Conservation (phyloP, 1,140 invertebrate genomes). For the Penaeus indicus region DNA sequence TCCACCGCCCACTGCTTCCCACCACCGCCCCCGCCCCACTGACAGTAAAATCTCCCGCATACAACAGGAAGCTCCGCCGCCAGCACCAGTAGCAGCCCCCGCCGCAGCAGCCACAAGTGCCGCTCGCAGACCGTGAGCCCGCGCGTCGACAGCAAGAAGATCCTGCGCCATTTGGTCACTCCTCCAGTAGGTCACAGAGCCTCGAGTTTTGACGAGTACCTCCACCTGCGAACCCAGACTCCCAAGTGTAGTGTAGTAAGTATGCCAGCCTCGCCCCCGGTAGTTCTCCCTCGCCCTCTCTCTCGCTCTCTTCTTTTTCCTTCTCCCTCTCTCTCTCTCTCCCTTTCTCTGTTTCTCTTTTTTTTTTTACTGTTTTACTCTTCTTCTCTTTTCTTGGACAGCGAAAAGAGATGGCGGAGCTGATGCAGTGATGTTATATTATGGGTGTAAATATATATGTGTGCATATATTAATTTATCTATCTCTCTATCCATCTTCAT, state of each 20-base stretch:
- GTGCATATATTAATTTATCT: no score
- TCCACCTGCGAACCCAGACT: conserved; percentile 77
- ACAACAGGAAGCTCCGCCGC: conserved; percentile 36
- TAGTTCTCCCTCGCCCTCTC: neutral
- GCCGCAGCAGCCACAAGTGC: conserved; percentile 72
- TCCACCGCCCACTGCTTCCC: neutral
- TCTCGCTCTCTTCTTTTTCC: neutral
- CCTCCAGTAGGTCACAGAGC: conserved; percentile 70
- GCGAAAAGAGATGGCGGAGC: no score
- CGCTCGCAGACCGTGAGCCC: conserved; percentile 78
- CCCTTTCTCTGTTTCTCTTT: no score
- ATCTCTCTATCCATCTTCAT: no score
- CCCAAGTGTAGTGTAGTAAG: conserved; percentile 66
- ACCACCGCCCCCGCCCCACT: neutral
- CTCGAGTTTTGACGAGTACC: conserved; percentile 75
- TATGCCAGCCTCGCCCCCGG: neutral
- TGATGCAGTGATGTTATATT: no score
- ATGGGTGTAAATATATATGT: no score
- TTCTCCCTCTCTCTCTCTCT: no score
- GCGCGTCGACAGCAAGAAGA: conserved; percentile 79
- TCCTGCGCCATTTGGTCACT: conserved; percentile 80
- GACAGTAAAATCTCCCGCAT: neutral
- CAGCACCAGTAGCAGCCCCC: conserved; percentile 36
- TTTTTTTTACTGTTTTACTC: no score
- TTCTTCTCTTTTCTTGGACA: no score